Evolutionary conservation across 1,140 invertebrate species (phyloP), one percentile per base, ranked within the genome.

Genomic region (Augochlora pura): DNA sequence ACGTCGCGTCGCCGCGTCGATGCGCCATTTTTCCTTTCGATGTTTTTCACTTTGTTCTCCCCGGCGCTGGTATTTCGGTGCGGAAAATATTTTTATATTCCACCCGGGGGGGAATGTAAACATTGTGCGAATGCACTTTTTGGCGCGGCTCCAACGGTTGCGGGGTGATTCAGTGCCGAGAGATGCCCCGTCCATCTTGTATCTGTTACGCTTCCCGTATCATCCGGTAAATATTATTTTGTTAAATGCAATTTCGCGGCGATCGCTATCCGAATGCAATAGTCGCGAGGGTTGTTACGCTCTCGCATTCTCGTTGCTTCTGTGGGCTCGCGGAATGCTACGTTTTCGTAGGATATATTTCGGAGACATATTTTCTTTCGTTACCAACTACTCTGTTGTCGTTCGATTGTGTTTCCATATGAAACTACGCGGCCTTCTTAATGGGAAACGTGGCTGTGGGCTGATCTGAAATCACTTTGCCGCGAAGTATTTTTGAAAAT

Each of bases 121-220:
- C 76, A 63, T 23, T 78, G 69, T 78, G 76, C 76, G 76, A 78
- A 78, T 78, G 76, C 76, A 78, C 76, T 72, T 78, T 78, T 65
- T 49, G 76, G 76, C 76, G 71, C 16, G 46, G 46, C 63, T 72
- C 76, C 76, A 78, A 78, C n/a, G 62, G 9, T 25, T 10, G 16
- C 63, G 23, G 0, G 66, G 21, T 65, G 76, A 64, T 78, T 64
- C 64, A 66, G 39, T 46, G 25, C 14, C 64, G 4, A 12, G 64
- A 49, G 39, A 66, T 46, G 59, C 76, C 62, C 8, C 67, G 27
- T 23, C 52, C 65, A 49, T 49, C 25, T 12, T 23, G 32, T 57
- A 64, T 25, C 38, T 32, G n/a, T 71, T 32, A 39, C 64, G 27
- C n/a, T 64, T 76, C 59, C 60, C 57, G 49, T 54, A 64, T 77